Conservation (phyloP, 2,797 vertebrate genomes). For the Macrochelys suwanniensis region DNA sequence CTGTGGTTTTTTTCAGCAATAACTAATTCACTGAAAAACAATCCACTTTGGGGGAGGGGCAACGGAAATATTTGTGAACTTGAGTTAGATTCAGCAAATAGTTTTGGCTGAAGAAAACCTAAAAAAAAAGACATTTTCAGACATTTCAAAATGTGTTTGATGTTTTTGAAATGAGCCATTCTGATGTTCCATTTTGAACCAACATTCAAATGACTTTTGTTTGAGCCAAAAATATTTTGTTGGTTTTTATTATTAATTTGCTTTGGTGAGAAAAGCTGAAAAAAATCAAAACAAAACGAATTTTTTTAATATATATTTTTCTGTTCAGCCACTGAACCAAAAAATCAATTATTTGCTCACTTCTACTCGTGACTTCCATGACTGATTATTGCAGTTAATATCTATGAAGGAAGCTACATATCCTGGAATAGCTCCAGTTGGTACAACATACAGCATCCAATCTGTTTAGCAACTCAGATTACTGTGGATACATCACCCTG, state of each 20-base stretch:
- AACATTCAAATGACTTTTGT: not conserved
- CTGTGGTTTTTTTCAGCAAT: not conserved
- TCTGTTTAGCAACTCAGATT: constrained; percentile 67
- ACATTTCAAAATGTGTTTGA: not conserved
- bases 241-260: no score
- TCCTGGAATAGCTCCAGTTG: constrained; percentile 62
- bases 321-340: no score
- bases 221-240: not conserved
- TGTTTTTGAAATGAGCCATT: not conserved
- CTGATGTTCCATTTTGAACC: not conserved
- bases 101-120: not conserved
- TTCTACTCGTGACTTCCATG: not conserved
- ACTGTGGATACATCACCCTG: constrained; percentile 46
- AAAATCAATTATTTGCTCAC: not conserved
- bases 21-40: not conserved
- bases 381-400: constrained; percentile 71
- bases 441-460: constrained; percentile 52
- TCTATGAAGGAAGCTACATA: constrained; percentile 49
- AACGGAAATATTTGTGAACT: not conserved
- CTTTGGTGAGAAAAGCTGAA: no score
- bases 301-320: no score
- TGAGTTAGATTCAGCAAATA: not conserved
- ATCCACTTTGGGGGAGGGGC: not conserved
- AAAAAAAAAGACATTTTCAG: no score
- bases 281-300: no score